Evolutionary conservation across 1,140 invertebrate genomes (phyloP), one percentile per base, ranked within the genome.

Genomic region (Caenorhabditis latens): DNA sequence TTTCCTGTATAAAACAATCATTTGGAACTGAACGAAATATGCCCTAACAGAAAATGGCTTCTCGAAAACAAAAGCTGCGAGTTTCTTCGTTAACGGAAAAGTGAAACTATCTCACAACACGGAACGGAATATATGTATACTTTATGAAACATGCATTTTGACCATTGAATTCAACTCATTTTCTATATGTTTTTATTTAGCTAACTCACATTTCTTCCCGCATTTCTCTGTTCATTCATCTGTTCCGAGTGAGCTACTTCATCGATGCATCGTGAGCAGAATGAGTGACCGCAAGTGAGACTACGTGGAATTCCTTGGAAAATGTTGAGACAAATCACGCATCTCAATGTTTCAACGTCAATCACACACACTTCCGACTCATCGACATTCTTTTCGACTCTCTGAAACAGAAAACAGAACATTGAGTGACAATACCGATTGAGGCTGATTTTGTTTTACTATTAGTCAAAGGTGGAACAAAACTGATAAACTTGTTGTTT

Each of bases 231-330:
- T 21, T 53, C 46, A 50, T 43, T 24, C 46, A 50, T 53, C 7
- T 24, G 40, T 13, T 79, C 71, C n/a, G 46, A 21, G 13, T 79
- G 46, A 24, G 46, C 46, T 7, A 79, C 71, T 79, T 53, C 71
- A 53, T 79, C 71, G 24, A 79, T 79, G 46, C 71, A 79, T 50
- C n/a, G 16, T 50, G 71, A 13, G n/a, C 71, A 79, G 71, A 79
- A 79, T 50, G 71, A 79, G 40, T 79, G 71, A 11, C 71, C 71
- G n/a, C 71, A 79, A 9, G 43, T 24, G 46, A 79, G n/a, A 7
- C 46, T 24, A 11, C 16, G 46, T 19, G 71, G 71, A 19, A 50
- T 53, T 53, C 46, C 71, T 50, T 50, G 46, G 19, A 24, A 79
- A 7, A 79, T 79, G 24, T 79, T 79, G 46, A 79, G 46, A 14